Evolutionary conservation across 2,888 invertebrate genomes (phyloP), one percentile per base, ranked within the genome.

Genomic region (Pristionchus fissidentatus): DNA sequence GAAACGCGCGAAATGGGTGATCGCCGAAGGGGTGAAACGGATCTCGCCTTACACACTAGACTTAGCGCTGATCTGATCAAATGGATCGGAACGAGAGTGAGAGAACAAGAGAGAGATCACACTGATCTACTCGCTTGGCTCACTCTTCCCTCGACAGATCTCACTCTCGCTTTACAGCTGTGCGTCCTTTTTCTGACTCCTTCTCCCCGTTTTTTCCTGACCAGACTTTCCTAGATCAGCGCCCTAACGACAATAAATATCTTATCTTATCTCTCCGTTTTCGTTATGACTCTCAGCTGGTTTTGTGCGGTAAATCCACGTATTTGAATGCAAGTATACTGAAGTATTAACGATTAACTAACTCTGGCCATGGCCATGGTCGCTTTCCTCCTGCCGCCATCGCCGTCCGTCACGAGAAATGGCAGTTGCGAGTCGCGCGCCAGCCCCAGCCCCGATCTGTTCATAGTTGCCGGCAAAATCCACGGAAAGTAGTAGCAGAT

Each of bases 391-490:
- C 78, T n/a, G 8, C 26, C 38, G 15, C 78, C 78, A 13, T 46
- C 49, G 5, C n/a, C 32, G 46, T 78, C 78, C 8, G 55, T 35
- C n/a, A 78, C 78, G 38, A 78, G 55, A n/a, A 78, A 78, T 3
- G 78, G 78, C 52, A 78, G 32, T 26, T 52, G 35, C 7, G 52
- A 52, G 29, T 78, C 78, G n/a, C 78, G 35, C 10, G 55, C 52
- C 46, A 75, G 29, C n/a, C 66, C n/a, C n/a, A n/a, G n/a, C n/a
- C n/a, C n/a, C n/a, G n/a, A n/a, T n/a, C n/a, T n/a, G n/a, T n/a
- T n/a, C n/a, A n/a, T n/a, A n/a, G n/a, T n/a, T n/a, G n/a, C n/a
- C n/a, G n/a, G n/a, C n/a, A n/a, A n/a, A n/a, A n/a, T n/a, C n/a
- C n/a, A n/a, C n/a, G n/a, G n/a, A n/a, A n/a, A n/a, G n/a, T n/a